A percentile compares a stretch with the other conserved stretches of the same genome.
phyloP scores from a whole-genome alignment of 92 coral and sea anemone genomes.

The Umimayanthus kanabou region DNA sequence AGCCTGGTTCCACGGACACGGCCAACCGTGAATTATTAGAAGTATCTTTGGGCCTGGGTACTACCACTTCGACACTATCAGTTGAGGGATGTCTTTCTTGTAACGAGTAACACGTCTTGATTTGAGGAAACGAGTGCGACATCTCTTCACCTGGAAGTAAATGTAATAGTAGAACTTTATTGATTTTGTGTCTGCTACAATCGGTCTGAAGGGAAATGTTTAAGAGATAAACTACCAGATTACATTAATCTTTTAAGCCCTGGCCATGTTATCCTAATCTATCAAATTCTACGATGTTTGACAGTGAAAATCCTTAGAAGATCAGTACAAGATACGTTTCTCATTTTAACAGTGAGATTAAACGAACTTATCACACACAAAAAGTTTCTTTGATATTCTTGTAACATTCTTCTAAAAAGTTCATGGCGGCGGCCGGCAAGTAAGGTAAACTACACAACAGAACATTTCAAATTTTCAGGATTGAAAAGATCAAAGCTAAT shows the following conservation, averaged over 20 bases:
- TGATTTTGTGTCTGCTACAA: not conserved
- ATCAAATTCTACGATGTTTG: too few relatives aligned
- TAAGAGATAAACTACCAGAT: too few relatives aligned
- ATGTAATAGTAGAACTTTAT: not conserved
- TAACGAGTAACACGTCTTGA: constrained; percentile 70
- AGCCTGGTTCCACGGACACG: not conserved
- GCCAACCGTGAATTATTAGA: constrained; percentile 4
- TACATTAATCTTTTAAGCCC: too few relatives aligned
- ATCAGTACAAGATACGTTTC: too few relatives aligned
- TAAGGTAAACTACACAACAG: not conserved
- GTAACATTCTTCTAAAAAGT: not conserved
- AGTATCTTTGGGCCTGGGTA: not conserved
- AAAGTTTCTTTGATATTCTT: not conserved
- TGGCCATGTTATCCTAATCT: too few relatives aligned
- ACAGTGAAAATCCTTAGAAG: too few relatives aligned
- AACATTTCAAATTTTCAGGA: not conserved
- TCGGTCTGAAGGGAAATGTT: not conserved
- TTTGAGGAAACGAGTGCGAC: constrained; percentile 55
- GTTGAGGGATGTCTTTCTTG: not conserved
- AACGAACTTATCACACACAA: not conserved
- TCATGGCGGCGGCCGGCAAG: not conserved
- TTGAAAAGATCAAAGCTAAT: not conserved
- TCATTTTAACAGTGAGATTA: not conserved
- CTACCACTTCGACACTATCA: not conserved
- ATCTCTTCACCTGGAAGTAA: constrained; percentile 18